Evolutionary conservation across 2,888 invertebrate genomes (phyloP).

Genomic region (Callosobruchus maculatus): DNA sequence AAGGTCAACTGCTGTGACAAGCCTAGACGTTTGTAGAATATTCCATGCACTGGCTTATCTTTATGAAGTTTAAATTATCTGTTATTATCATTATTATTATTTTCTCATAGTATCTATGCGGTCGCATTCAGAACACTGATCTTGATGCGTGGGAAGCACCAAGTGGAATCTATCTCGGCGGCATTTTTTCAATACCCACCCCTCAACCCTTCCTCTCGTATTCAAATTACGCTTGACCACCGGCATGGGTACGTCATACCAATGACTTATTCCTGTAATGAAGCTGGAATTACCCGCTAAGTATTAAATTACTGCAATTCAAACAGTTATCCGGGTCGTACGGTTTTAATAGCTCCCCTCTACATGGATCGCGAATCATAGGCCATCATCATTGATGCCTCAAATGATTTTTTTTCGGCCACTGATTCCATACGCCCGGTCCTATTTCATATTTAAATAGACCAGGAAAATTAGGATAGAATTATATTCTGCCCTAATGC

Average conservation of each 20-base stretch:
- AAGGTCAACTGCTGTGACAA: no score
- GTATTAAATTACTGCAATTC: neutral
- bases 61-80: no score
- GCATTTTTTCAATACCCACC: neutral
- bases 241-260: neutral
- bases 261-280: neutral
- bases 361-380: neutral
- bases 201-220: neutral
- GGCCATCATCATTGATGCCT: neutral
- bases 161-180: no score
- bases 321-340: neutral
- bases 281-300: neutral
- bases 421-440: neutral
- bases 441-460: neutral
- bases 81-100: no score
- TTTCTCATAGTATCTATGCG: no score
- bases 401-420: neutral
- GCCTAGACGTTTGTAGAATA: no score
- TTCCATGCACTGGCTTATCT: no score
- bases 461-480: neutral
- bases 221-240: neutral
- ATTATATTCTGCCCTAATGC: no score
- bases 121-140: no score
- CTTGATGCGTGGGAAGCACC: no score
- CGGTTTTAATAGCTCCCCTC: neutral